Evolutionary conservation across 2,888 invertebrate species (phyloP), one percentile per base, ranked within the genome.

Genomic region (Eueremaeus valkanovi): DNA sequence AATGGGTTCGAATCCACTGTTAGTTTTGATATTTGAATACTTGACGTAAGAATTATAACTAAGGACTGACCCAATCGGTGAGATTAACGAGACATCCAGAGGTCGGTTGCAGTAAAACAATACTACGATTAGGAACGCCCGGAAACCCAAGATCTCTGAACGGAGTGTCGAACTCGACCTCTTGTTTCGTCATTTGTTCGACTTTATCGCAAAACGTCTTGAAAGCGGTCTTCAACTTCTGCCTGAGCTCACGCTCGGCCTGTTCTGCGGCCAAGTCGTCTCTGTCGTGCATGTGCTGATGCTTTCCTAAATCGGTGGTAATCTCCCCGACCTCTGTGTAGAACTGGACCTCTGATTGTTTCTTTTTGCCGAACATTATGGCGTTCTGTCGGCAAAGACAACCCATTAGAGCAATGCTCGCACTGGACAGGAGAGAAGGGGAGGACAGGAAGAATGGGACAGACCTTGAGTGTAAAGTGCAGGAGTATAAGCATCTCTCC

Each of bases 311-410:
- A 87, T 99, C 99, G 0, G 99, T 99, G 0, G 98, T 98, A 76
- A 99, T 97, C 86, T 99, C 99, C 81, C 99, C 99, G 74, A 99
- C 99, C 86, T 99, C 99, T 0, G 99, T 99, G 84, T 98, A 99
- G 86, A 99, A 99, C 84, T 99, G 98, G 6, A 99, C 97, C 85
- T 99, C 98, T 0, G 93, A 89, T 81, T 99, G 98, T 82, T 99
- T 98, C 88, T 99, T 99, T 86, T 96, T 96, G 80, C 98, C 98
- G 87, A 98, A 99, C 93, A 99, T 92, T 78, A 99, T 99, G 36
- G 99, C 97, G 83, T 99, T 95, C 88, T 89, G 81, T 16, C 81
- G n/a, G n/a, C 81, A 78, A 8, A 76, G 75, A 61, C 76, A 27
- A 76, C 24, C 72, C 33, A 76, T 24, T 42, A 51, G n/a, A 49